These are phyloP conservation scores for Achroia grisella DNA, from an alignment of 1,140 invertebrate genomes.

Conservation along the genomic window DNA sequence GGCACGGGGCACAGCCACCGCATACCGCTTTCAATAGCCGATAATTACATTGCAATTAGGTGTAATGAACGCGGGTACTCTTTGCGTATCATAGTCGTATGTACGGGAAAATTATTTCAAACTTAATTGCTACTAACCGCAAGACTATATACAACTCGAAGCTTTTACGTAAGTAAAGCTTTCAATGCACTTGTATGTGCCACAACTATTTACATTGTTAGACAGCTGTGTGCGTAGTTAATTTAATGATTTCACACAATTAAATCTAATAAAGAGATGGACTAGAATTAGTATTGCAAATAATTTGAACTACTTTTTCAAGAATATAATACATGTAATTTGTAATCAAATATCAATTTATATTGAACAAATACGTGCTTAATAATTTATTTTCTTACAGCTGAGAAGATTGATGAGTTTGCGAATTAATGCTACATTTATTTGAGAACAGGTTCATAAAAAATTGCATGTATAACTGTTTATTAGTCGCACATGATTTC, in stretches of 20 bases:
- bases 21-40: conserved; percentile 44
- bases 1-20: conserved; percentile 22
- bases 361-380: conserved; percentile 7
- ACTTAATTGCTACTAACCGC: conserved; percentile 37
- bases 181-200: conserved; percentile 7
- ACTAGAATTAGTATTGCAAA: too few relatives aligned
- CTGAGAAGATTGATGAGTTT: conserved; percentile 49
- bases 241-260: neutral
- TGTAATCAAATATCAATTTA: conserved; percentile 40
- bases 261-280: neutral
- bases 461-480: conserved; percentile 13
- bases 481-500: neutral
- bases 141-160: conserved; percentile 3
- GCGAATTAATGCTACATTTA: conserved; percentile 33
- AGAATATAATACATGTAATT: conserved; percentile 10
- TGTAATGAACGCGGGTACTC: conserved; percentile 45
- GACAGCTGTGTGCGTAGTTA: conserved; percentile 6
- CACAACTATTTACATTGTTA: conserved; percentile 7
- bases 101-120: conserved; percentile 39
- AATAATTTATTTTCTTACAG: neutral
- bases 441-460: conserved; percentile 18
- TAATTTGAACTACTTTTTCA: neutral
- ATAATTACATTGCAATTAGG: conserved; percentile 58
- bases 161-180: conserved; percentile 7
- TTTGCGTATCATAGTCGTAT: conserved; percentile 31